phyloP scores from a whole-genome alignment of 2,888 invertebrate species.

The Dolichopus griseipennis region DNA sequence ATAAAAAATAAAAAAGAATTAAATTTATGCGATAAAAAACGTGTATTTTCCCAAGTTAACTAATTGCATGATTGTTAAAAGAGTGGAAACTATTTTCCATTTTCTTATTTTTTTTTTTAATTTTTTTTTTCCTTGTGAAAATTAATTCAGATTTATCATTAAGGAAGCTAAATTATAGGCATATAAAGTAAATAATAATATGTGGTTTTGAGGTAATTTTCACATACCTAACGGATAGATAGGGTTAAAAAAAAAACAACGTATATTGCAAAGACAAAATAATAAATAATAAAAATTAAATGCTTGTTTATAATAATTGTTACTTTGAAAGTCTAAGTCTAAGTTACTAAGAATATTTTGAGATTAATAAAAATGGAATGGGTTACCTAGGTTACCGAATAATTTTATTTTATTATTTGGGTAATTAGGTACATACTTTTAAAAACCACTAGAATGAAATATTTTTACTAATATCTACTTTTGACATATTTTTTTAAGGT shows the following conservation, averaged over 20 bases:
- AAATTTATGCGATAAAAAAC: not conserved
- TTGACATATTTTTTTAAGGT: too few species aligned
- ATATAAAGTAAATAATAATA: not conserved
- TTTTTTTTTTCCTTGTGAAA: not conserved
- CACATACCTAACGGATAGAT: not conserved
- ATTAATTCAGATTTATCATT: not conserved
- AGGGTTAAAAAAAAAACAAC: not conserved
- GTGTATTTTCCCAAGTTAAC: conserved; percentile 6
- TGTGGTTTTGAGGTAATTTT: not conserved
- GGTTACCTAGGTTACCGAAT: too few species aligned
- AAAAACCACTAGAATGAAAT: too few species aligned
- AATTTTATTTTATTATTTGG: too few species aligned
- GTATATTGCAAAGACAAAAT: too few species aligned
- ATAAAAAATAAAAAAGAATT: not conserved
- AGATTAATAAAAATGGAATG: too few species aligned
- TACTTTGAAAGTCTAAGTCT: too few species aligned
- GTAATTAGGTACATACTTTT: too few species aligned
- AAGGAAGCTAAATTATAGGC: conserved; percentile 4
- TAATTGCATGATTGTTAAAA: conserved; percentile 4
- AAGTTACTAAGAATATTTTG: too few species aligned
- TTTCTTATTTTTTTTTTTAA: not conserved
- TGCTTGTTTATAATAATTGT: too few species aligned
- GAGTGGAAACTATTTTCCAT: not conserved
- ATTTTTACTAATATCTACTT: too few species aligned
- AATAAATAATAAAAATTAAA: too few species aligned